Conservation (phyloP, 2,797 vertebrate species). For the Labeo calbasu region DNA sequence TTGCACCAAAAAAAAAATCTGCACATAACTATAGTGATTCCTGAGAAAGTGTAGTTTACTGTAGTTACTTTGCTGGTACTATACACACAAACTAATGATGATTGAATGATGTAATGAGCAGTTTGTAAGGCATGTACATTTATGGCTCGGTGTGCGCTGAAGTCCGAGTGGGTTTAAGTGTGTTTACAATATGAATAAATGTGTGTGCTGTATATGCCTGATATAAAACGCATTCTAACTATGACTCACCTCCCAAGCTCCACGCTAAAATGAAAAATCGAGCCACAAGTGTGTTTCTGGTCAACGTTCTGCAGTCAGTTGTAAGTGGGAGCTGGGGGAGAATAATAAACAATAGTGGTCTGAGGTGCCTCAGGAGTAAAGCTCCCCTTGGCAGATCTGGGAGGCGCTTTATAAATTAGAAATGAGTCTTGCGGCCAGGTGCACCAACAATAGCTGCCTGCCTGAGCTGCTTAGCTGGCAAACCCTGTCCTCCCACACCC, state of each 20-base stretch:
- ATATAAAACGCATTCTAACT: conserved; percentile 23
- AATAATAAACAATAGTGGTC: conserved; percentile 58
- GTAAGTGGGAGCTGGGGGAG: conserved; percentile 46
- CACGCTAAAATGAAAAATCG: conserved; percentile 26
- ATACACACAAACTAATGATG: conserved; percentile 26
- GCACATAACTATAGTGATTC: not conserved
- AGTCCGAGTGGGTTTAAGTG: conserved; percentile 30
- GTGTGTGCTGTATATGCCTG: conserved; percentile 14
- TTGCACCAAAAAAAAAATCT: not conserved
- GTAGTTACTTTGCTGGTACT: not conserved
- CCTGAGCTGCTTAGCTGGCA: conserved; percentile 47
- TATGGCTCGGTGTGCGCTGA: conserved; percentile 33
- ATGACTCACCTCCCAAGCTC: conserved; percentile 36
- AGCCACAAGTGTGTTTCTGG: conserved; percentile 48
- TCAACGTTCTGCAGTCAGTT: conserved; percentile 44
- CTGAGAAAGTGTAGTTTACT: not conserved
- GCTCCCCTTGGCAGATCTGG: conserved; percentile 34
- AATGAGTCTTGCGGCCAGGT: conserved; percentile 53
- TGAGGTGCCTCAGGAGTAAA: conserved; percentile 50
- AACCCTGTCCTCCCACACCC: conserved; percentile 23
- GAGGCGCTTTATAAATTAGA: conserved; percentile 55
- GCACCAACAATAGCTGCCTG: conserved; percentile 47
- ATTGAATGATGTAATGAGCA: conserved; percentile 21
- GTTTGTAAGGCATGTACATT: conserved; percentile 29
- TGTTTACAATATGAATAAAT: conserved; percentile 50